These are phyloP conservation scores for Perizoma flavofasciatum DNA, from an alignment of 2,888 invertebrate species.

Conservation along the genomic window DNA sequence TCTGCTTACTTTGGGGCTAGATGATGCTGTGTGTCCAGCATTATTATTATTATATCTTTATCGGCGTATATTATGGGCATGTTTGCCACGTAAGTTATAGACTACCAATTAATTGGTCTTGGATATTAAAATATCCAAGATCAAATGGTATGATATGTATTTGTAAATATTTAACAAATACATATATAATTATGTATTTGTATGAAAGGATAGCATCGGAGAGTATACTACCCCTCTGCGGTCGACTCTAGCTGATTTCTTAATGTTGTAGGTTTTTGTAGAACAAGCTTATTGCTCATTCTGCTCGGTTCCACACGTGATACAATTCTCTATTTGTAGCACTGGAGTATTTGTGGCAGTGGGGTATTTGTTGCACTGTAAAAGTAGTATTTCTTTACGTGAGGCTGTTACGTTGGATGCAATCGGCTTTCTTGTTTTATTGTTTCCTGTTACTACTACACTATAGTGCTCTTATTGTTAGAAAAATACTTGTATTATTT, in stretches of 20 bases:
- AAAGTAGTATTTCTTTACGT: conserved; percentile 35
- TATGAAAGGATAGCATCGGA: conserved; percentile 38
- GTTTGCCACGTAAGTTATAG: too few species aligned
- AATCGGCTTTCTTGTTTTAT: conserved; percentile 17
- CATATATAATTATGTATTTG: conserved; percentile 25
- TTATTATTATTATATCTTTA: too few species aligned
- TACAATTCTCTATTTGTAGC: conserved; percentile 39
- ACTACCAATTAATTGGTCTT: too few species aligned
- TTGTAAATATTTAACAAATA: too few species aligned
- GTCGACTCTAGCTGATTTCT: conserved; percentile 53
- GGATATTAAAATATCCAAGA: too few species aligned
- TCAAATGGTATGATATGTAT: too few species aligned
- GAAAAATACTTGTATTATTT: too few species aligned
- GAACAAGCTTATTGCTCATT: conserved; percentile 45
- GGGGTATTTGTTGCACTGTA: conserved; percentile 31
- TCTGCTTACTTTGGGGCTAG: too few species aligned
- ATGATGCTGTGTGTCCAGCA: too few species aligned
- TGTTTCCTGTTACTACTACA: not conserved
- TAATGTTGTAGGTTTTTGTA: conserved; percentile 55
- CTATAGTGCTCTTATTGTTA: too few species aligned
- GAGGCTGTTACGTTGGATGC: conserved; percentile 26
- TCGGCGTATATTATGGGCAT: too few species aligned
- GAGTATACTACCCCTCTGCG: conserved; percentile 40
- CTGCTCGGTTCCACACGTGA: conserved; percentile 41
- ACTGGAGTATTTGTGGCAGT: conserved; percentile 13